phyloP scores from a whole-genome alignment of 2,888 invertebrate genomes.

The Saturnia pavonia region DNA sequence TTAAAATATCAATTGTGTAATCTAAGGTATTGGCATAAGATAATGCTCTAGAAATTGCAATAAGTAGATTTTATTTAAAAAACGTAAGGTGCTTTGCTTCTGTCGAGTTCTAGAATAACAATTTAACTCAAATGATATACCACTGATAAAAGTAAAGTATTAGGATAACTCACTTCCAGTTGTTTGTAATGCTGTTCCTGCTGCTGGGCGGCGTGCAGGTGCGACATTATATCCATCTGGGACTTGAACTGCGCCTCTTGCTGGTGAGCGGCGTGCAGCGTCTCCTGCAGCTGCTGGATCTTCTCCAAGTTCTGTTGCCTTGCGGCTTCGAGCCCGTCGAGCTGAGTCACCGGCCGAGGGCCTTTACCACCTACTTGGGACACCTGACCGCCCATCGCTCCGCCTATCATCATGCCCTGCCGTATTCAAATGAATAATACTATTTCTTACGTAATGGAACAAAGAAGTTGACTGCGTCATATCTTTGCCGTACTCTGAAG shows the following conservation, averaged over 20 bases:
- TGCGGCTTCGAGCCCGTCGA: conserved; percentile 86
- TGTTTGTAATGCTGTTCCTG: conserved; percentile 91
- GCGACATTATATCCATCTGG: conserved; percentile 87
- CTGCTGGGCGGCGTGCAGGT: conserved; percentile 88
- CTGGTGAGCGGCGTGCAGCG: conserved; percentile 90
- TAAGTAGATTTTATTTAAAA: no score
- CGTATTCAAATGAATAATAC: not conserved
- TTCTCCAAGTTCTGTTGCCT: conserved; percentile 90
- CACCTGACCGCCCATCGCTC: conserved; percentile 60
- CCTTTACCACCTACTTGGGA: conserved; percentile 60
- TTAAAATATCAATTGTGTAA: no score
- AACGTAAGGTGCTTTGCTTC: no score
- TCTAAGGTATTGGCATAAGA: no score
- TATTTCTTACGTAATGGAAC: no score
- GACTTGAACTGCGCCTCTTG: conserved; percentile 88
- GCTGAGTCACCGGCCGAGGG: conserved; percentile 58
- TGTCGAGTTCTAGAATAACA: not conserved
- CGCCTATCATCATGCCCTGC: conserved; percentile 71
- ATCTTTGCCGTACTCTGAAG: no score
- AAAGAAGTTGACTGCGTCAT: no score
- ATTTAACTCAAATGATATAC: not conserved
- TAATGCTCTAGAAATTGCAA: no score
- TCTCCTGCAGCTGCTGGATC: conserved; percentile 88
- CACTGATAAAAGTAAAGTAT: not conserved
- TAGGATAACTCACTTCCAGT: conserved; percentile 79